Percentiles rank a stretch among this genome's conserved stretches.
These are phyloP conservation scores for Netelia fuscicornis DNA, from an alignment of 2,888 invertebrate species.

Conservation along the genomic window DNA sequence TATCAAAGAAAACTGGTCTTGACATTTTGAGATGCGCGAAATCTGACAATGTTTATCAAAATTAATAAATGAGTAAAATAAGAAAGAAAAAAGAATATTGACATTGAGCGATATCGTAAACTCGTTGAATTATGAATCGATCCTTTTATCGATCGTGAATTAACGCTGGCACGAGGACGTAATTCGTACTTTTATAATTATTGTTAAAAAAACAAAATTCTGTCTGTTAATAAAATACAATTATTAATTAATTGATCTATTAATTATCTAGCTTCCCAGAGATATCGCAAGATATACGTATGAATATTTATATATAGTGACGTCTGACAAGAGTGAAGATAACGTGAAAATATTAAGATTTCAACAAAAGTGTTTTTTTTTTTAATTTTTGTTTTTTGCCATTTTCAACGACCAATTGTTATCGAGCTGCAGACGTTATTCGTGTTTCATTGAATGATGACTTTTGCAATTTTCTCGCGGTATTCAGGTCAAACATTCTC, in stretches of 20 bases:
- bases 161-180: background rate
- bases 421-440: constrained; percentile 15
- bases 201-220: too few species aligned
- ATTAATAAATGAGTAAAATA: background rate
- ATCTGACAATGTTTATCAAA: background rate
- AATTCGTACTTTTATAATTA: background rate
- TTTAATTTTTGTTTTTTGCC: background rate
- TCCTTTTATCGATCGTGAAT: constrained; percentile 11
- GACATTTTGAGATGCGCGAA: background rate
- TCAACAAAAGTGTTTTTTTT: background rate
- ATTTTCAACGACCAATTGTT: background rate
- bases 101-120: background rate
- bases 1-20: background rate
- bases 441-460: constrained; percentile 19
- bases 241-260: too few species aligned
- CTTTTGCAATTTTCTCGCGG: constrained; percentile 54
- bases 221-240: too few species aligned
- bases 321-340: background rate
- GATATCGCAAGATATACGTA: too few species aligned
- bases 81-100: background rate
- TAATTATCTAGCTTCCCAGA: too few species aligned
- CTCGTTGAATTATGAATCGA: background rate
- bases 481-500: constrained; percentile 62
- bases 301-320: background rate
- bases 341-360: background rate